Evolutionary conservation across 2,113 vertebrate species (phyloP).

Genomic region (Elachura formosa): DNA sequence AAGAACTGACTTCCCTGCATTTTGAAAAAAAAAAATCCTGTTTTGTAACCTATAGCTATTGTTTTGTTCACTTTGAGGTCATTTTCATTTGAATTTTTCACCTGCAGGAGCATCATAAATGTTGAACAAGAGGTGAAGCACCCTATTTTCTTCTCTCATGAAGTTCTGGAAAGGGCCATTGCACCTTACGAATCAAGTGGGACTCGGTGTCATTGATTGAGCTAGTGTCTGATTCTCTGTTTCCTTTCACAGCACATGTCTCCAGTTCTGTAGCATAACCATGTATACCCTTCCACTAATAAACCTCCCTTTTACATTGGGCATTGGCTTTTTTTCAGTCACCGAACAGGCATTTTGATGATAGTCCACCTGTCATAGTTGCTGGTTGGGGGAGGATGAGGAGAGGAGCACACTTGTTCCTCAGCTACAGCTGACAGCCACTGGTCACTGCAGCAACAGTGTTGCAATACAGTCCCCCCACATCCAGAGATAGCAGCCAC

Average conservation of each 20-base stretch:
- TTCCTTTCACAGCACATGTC: not conserved
- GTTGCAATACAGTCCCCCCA: no score
- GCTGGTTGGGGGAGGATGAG: not conserved
- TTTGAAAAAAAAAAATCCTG: no score
- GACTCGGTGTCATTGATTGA: accelerated
- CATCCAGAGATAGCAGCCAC: no score
- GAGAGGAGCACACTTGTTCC: accelerated
- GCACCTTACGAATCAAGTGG: not conserved
- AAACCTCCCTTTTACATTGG: not conserved
- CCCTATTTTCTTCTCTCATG: not conserved
- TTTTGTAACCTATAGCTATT: not conserved
- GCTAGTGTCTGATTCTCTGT: not conserved
- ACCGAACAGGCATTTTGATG: not conserved
- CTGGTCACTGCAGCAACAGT: not conserved
- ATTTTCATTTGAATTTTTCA: not conserved
- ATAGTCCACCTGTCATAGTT: accelerated
- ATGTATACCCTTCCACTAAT: not conserved
- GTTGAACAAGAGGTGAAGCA: not conserved
- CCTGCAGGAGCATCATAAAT: not conserved
- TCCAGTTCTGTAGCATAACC: not conserved
- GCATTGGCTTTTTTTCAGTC: not conserved
- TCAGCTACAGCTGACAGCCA: not conserved
- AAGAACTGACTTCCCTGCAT: not conserved
- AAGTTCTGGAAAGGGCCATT: not conserved
- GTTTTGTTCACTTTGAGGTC: not conserved